phyloP scores from a whole-genome alignment of 2,888 invertebrate genomes.

The Lymantria monacha region DNA sequence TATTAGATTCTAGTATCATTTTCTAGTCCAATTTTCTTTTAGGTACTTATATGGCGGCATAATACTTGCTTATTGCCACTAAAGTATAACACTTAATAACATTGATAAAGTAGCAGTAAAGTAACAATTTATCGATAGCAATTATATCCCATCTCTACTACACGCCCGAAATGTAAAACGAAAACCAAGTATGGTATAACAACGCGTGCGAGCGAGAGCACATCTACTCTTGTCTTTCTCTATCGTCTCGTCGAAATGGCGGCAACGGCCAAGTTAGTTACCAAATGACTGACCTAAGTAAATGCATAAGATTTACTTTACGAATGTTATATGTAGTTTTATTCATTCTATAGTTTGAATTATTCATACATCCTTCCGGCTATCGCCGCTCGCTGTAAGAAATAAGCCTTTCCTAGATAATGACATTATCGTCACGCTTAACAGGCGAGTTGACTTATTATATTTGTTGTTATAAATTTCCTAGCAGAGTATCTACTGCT shows the following conservation, averaged over 20 bases:
- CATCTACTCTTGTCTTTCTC: conserved; percentile 42
- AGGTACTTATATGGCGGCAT: too few species aligned
- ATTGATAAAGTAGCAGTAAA: not conserved
- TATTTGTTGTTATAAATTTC: too few species aligned
- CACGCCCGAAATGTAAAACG: conserved; percentile 70
- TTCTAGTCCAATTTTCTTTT: too few species aligned
- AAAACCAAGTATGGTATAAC: conserved; percentile 77
- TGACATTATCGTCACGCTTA: conserved; percentile 9
- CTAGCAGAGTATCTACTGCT: too few species aligned
- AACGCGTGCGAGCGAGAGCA: conserved; percentile 63
- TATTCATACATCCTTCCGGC: too few species aligned
- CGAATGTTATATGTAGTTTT: too few species aligned
- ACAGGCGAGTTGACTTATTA: conserved; percentile 2
- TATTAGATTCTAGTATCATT: too few species aligned
- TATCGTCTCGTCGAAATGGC: conserved; percentile 56
- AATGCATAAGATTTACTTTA: conserved; percentile 21
- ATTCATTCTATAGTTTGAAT: too few species aligned
- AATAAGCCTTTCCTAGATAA: too few species aligned
- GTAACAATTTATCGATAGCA: conserved; percentile 31
- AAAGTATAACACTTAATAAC: too few species aligned
- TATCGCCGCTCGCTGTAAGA: too few species aligned
- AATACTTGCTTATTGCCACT: too few species aligned
- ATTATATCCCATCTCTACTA: conserved; percentile 40
- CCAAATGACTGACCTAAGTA: conserved; percentile 37
- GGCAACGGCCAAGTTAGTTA: conserved; percentile 54